phyloP scores from a whole-genome alignment of 1,140 invertebrate genomes.

The Drosophila yakuba region DNA sequence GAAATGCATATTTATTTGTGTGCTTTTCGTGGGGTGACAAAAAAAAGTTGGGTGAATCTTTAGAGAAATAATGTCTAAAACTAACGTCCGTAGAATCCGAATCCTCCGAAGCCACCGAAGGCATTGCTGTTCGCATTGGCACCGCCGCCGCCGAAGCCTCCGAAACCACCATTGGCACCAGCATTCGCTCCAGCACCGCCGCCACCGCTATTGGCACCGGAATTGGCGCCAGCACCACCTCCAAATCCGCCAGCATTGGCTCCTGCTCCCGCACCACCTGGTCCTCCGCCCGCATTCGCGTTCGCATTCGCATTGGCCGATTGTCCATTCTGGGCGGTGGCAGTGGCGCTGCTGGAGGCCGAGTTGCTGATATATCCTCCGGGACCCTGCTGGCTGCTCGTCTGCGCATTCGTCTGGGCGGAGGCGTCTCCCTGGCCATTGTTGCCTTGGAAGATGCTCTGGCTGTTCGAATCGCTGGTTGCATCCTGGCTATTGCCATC shows the following conservation, averaged over 20 bases:
- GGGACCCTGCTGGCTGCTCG: conserved; percentile 59
- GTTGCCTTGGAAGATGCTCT: conserved; percentile 77
- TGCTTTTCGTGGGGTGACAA: conserved; percentile 39
- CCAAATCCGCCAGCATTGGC: conserved; percentile 42
- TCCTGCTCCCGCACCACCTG: conserved; percentile 41
- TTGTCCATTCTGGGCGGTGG: conserved; percentile 35
- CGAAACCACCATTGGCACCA: conserved; percentile 45
- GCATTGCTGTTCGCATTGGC: conserved; percentile 44
- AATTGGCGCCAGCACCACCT: conserved; percentile 14
- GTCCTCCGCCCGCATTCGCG: conserved; percentile 51
- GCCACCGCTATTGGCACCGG: conserved; percentile 46
- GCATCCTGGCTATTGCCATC: conserved; percentile 53
- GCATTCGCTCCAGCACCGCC: conserved; percentile 29
- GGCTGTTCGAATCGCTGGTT: conserved; percentile 69
- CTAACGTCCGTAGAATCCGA: conserved; percentile 64
- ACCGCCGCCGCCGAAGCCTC: conserved; percentile 29
- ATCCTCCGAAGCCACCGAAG: conserved; percentile 30
- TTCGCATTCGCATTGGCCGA: conserved; percentile 64
- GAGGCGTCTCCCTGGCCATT: conserved; percentile 65
- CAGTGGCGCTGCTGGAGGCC: conserved; percentile 63
- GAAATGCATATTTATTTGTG: conserved; percentile 61
- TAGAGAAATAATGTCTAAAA: conserved; percentile 1
- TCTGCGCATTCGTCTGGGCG: conserved; percentile 63
- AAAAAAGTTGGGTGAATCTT: conserved; percentile 8
- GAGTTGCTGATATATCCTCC: conserved; percentile 66